A percentile compares a stretch with the other conserved stretches of the same genome.
Evolutionary conservation across 2,797 vertebrate genomes (phyloP).

Genomic region (Eulemur rubriventer): DNA sequence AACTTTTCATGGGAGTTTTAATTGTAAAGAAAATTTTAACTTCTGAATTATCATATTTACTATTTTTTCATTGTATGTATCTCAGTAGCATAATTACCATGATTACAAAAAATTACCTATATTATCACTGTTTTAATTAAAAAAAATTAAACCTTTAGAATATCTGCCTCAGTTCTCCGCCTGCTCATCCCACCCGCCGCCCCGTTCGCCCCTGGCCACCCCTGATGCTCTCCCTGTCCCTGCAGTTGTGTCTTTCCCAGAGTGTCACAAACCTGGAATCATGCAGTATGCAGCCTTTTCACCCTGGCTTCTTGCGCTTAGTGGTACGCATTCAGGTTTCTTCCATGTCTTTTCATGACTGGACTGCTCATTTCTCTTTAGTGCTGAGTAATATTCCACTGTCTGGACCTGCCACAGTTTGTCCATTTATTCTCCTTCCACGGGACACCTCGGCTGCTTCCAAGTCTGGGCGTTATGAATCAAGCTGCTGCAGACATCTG

Average conservation of each 20-base stretch:
- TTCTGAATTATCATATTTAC: background rate
- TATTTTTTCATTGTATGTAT: background rate
- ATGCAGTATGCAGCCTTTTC: background rate
- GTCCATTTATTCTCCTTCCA: background rate
- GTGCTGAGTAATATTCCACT: background rate
- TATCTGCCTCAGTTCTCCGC: no score
- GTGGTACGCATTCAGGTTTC: background rate
- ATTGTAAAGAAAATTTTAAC: background rate
- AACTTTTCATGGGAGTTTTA: background rate
- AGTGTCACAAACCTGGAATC: background rate
- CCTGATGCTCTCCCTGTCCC: background rate
- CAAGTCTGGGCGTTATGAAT: background rate
- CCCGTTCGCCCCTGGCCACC: rapidly evolving
- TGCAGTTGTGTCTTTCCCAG: background rate
- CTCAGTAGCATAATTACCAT: background rate
- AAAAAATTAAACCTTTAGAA: background rate
- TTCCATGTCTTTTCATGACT: background rate
- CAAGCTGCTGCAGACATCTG: background rate
- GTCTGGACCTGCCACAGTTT: background rate
- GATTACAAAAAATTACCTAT: background rate
- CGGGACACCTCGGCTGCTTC: background rate
- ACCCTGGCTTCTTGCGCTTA: background rate
- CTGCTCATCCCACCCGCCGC: background rate
- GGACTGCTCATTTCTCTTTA: background rate
- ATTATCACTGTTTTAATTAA: background rate